These are phyloP conservation scores for Phrynocephalus forsythii DNA, from an alignment of 2,797 vertebrate genomes.

Conservation along the genomic window DNA sequence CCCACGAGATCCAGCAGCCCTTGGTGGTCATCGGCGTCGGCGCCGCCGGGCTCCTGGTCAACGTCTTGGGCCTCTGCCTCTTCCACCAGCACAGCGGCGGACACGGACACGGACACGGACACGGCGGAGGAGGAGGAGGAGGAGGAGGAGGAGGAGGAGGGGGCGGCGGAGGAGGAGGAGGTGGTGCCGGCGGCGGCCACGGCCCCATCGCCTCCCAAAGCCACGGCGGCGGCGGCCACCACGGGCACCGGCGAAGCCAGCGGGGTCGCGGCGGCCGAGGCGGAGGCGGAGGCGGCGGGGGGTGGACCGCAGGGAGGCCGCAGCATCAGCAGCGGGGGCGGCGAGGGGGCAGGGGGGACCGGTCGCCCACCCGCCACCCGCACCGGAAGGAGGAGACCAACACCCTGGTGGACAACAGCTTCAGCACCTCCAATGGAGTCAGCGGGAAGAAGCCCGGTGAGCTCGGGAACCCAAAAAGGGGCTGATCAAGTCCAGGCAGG, in stretches of 20 bases:
- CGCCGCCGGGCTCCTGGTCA: slow-evolving; percentile 89
- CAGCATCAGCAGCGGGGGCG: slow-evolving; percentile 52
- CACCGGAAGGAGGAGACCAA: slow-evolving; percentile 93
- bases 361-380: slow-evolving; percentile 66
- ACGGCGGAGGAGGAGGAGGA: slow-evolving; percentile 52
- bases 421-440: slow-evolving; percentile 84
- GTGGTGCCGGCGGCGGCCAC: slow-evolving; percentile 71
- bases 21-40: slow-evolving; percentile 88
- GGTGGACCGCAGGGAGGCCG: slow-evolving; percentile 45
- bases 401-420: slow-evolving; percentile 86
- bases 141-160: neutral
- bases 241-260: no score
- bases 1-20: slow-evolving; percentile 91
- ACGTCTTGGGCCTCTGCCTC: slow-evolving; percentile 89
- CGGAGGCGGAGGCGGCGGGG: neutral
- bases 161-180: slow-evolving; percentile 26
- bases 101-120: slow-evolving; percentile 76
- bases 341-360: slow-evolving; percentile 72
- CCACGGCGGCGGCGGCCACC: no score
- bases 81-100: slow-evolving; percentile 90
- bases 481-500: neutral
- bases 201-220: slow-evolving; percentile 62
- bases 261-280: no score
- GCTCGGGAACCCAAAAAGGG: neutral
- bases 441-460: slow-evolving; percentile 76